phyloP scores from a whole-genome alignment of 1,140 invertebrate species.

The Pseudomyrmex cubaensis region DNA sequence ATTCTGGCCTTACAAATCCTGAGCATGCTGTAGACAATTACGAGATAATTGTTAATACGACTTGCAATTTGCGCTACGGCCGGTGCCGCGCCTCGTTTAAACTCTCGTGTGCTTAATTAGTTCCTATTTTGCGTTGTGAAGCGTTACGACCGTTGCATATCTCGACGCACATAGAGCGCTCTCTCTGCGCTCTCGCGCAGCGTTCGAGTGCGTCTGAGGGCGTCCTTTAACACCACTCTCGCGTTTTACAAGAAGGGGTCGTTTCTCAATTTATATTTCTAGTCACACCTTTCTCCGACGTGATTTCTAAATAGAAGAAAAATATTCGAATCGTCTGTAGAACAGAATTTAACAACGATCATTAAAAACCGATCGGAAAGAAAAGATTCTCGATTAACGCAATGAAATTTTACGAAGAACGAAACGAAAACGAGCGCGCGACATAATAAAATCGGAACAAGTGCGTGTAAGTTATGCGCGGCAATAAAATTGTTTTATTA shows the following conservation, averaged over 20 bases:
- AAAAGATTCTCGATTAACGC: neutral
- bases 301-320: neutral
- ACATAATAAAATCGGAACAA: too few species aligned
- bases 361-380: neutral
- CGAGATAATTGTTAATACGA: constrained; percentile 68
- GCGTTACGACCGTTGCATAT: constrained; percentile 43
- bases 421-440: too few species aligned
- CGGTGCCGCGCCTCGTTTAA: constrained; percentile 52
- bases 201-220: constrained; percentile 40
- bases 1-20: constrained; percentile 66
- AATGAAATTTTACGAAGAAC: too few species aligned
- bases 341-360: constrained; percentile 4
- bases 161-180: constrained; percentile 21
- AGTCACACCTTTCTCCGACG: neutral
- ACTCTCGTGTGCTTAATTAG: constrained; percentile 55
- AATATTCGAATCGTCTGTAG: neutral
- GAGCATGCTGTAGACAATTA: constrained; percentile 66
- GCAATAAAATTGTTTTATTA: constrained; percentile 12
- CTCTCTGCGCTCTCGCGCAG: neutral
- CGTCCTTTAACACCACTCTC: constrained; percentile 20
- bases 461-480: too few species aligned
- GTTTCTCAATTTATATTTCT: constrained; percentile 52
- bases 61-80: constrained; percentile 52
- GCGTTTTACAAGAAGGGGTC: constrained; percentile 33
- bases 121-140: constrained; percentile 41